A percentile compares a stretch with the other conserved stretches of the same genome.
Evolutionary conservation across 2,888 invertebrate genomes (phyloP).

Genomic region (Hyalella azteca): DNA sequence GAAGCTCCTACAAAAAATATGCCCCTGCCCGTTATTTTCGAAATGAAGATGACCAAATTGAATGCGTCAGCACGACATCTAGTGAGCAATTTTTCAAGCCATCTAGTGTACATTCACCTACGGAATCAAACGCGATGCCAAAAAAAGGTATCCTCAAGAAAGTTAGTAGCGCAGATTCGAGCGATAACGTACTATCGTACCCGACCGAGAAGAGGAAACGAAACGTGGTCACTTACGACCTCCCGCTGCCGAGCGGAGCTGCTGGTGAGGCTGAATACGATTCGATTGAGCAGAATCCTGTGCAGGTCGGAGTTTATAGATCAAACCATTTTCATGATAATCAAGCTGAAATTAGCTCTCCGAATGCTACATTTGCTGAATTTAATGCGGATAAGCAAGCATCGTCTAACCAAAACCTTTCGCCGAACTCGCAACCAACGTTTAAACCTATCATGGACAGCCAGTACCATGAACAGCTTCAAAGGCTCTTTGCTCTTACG

Average conservation of each 20-base stretch:
- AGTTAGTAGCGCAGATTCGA: conserved; percentile 1
- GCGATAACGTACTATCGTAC: background rate
- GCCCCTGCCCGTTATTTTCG: background rate
- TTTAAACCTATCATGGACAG: background rate
- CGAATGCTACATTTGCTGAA: background rate
- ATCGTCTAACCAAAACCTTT: background rate
- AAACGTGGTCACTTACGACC: conserved; percentile 20
- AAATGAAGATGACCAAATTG: background rate
- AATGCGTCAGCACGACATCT: background rate
- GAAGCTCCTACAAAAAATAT: background rate
- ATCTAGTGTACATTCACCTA: background rate
- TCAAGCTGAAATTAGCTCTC: background rate
- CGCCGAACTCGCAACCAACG: background rate
- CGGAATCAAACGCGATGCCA: background rate
- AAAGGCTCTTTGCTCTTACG: background rate
- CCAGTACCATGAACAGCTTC: background rate
- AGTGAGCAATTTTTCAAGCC: background rate
- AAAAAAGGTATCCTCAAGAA: conserved; percentile 11
- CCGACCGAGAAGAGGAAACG: background rate
- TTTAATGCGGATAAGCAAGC: background rate
- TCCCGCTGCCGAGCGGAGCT: background rate
- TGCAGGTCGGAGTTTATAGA: background rate
- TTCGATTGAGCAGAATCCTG: background rate
- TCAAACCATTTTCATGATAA: background rate
- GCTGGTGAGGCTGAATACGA: conserved; percentile 10